Conservation (phyloP, 2,888 invertebrate genomes). For the Corythucha ciliata region DNA sequence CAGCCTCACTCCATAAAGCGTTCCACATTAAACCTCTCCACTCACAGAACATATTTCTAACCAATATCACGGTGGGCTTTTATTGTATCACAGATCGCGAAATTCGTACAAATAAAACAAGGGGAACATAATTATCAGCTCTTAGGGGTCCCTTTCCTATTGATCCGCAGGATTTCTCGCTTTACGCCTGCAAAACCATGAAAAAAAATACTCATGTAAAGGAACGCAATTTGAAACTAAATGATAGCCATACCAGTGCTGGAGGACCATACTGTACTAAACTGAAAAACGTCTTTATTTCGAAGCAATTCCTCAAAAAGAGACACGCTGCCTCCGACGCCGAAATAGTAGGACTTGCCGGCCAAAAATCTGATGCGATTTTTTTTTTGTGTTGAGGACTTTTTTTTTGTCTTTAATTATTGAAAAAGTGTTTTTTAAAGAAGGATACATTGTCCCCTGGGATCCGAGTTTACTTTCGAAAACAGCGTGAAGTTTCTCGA, state of each 20-base stretch:
- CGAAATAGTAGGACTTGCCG: conserved; percentile 89
- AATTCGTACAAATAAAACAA: too few species aligned
- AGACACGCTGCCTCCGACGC: conserved; percentile 78
- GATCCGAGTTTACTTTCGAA: conserved; percentile 54
- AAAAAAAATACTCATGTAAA: not conserved
- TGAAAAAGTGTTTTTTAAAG: conserved; percentile 27
- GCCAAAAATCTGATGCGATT: conserved; percentile 48
- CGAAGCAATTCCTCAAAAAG: conserved; percentile 60
- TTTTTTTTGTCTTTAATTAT: not conserved
- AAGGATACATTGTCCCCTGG: conserved; percentile 57
- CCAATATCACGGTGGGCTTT: too few species aligned
- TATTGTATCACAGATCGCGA: too few species aligned
- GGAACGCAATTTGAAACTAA: not conserved
- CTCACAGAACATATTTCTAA: too few species aligned
- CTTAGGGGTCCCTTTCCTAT: not conserved
- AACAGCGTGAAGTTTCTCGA: conserved; percentile 61
- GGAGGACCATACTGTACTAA: conserved; percentile 55
- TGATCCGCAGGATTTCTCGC: conserved; percentile 14
- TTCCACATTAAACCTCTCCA: too few species aligned
- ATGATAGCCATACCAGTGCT: conserved; percentile 44
- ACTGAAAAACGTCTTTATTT: conserved; percentile 48
- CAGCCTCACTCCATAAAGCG: too few species aligned
- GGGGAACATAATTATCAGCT: too few species aligned
- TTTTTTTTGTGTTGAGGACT: not conserved
- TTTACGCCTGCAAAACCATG: conserved; percentile 12